Conservation (phyloP, 2,797 vertebrate species). For the Chrosomus eos region DNA sequence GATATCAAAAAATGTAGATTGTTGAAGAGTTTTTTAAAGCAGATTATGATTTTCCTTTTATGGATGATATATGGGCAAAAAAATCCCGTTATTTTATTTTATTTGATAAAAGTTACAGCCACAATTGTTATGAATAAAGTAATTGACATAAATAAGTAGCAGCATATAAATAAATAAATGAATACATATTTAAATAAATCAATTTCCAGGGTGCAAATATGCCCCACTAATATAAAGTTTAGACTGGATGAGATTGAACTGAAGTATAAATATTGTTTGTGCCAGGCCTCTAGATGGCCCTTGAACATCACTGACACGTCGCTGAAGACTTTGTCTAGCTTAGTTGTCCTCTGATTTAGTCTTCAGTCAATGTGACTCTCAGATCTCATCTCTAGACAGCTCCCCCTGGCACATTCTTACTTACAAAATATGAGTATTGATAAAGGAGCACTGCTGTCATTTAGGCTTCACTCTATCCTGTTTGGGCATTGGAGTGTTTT, state of each 20-base stretch:
- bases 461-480: constrained; percentile 24
- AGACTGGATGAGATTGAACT: not conserved
- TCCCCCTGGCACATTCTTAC: not conserved
- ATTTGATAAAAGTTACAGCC: not conserved
- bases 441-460: constrained; percentile 27
- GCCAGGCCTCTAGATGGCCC: not conserved
- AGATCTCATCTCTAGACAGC: constrained; percentile 14
- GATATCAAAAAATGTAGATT: not conserved
- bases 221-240: not conserved
- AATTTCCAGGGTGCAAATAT: not conserved
- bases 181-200: not conserved
- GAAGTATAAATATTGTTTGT: not conserved
- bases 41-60: not conserved
- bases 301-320: not conserved
- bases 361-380: not conserved
- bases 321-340: not conserved
- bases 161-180: not conserved
- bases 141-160: not conserved
- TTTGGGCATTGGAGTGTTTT: constrained; percentile 34
- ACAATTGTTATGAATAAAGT: not conserved
- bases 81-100: not conserved
- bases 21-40: not conserved
- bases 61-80: not conserved
- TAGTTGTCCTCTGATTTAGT: not conserved
- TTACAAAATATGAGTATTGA: constrained; percentile 4